Evolutionary conservation across 2,888 invertebrate genomes (phyloP).

Genomic region (Epinotia nisella): DNA sequence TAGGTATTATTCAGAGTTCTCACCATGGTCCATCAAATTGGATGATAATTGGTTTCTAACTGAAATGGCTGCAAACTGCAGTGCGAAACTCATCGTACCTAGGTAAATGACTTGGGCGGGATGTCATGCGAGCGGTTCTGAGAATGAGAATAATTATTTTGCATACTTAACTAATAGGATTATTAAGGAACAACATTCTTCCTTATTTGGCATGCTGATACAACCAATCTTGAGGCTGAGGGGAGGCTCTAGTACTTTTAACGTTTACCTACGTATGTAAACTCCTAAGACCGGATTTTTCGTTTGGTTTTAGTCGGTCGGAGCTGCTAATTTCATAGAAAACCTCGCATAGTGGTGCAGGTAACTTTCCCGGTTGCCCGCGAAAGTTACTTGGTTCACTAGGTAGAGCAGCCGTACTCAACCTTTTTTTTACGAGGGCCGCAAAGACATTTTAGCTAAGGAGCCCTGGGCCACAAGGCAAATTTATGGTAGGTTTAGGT

Average conservation of each 20-base stretch:
- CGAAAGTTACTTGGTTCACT: not conserved
- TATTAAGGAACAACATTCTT: too few relatives aligned
- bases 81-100: not conserved
- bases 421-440: too few relatives aligned
- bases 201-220: too few relatives aligned
- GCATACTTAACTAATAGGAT: not conserved
- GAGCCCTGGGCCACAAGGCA: too few relatives aligned
- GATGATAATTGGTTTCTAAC: slow-evolving; percentile 19
- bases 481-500: too few relatives aligned
- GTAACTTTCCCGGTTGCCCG: not conserved
- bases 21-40: slow-evolving; percentile 17
- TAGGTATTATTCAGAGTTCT: not conserved
- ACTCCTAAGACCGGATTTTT: too few relatives aligned
- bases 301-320: too few relatives aligned
- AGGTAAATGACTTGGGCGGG: not conserved
- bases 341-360: not conserved
- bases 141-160: not conserved
- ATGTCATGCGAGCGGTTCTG: not conserved
- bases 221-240: too few relatives aligned
- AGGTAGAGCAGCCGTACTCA: too few relatives aligned
- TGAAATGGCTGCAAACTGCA: slow-evolving; percentile 6
- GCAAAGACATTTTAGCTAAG: too few relatives aligned
- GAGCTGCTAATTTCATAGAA: not conserved
- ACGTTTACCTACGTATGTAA: too few relatives aligned
- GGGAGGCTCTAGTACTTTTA: too few relatives aligned